A percentile compares a stretch with the other conserved stretches of the same genome.
phyloP scores from a whole-genome alignment of 2,888 invertebrate species.

The Oeneis ivallda region DNA sequence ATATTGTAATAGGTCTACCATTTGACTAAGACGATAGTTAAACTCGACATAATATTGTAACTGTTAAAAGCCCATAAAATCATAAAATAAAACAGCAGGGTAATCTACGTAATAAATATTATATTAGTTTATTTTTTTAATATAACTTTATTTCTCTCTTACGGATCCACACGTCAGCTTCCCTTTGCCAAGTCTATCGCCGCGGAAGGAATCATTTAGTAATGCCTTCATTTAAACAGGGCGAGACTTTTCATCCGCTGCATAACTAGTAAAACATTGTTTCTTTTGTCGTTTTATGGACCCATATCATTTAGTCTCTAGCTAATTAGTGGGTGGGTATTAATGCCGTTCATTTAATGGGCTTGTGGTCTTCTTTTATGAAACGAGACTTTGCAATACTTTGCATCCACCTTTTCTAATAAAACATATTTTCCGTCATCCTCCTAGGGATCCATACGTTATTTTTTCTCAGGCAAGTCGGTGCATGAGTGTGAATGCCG shows the following conservation, averaged over 20 bases:
- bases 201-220: too few species aligned
- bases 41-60: not conserved
- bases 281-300: too few species aligned
- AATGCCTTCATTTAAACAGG: too few species aligned
- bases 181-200: not conserved
- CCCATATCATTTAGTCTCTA: too few species aligned
- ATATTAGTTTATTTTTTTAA: not conserved
- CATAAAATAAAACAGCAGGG: not conserved
- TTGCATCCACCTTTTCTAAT: conserved; percentile 25
- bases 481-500: conserved; percentile 4
- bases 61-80: not conserved
- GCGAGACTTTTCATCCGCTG: too few species aligned
- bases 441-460: conserved; percentile 5
- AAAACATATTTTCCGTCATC: not conserved
- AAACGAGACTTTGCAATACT: not conserved
- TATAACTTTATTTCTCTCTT: not conserved
- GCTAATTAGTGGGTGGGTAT: too few species aligned
- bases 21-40: not conserved
- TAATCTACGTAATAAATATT: not conserved
- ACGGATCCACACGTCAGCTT: not conserved
- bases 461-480: not conserved
- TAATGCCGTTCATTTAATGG: too few species aligned
- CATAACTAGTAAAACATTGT: too few species aligned
- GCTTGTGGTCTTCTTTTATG: not conserved
- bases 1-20: too few species aligned